A percentile compares a stretch with the other conserved stretches of the same genome.
Conservation (phyloP, 2,113 vertebrate genomes). For the Corythornis cristatus region DNA sequence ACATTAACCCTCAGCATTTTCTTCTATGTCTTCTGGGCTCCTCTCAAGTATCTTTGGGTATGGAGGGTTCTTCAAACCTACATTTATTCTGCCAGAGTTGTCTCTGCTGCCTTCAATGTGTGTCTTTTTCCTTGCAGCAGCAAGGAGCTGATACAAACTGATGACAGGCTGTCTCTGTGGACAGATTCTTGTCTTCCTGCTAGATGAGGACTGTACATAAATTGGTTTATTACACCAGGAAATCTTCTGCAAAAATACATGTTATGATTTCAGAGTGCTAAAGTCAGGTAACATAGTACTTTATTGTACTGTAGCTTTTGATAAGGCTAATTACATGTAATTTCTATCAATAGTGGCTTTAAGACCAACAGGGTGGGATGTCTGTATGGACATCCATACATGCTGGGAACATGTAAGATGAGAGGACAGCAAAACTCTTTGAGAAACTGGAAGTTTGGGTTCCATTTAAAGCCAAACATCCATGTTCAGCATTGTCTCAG, state of each 20-base stretch:
- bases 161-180: not conserved
- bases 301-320: not conserved
- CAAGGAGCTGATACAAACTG: not conserved
- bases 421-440: not conserved
- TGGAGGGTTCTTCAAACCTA: not conserved
- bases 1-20: not conserved
- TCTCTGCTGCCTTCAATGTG: not conserved
- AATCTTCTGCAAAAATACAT: not conserved
- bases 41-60: not conserved
- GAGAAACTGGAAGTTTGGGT: not conserved
- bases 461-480: not conserved
- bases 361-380: not conserved
- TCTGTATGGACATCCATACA: not conserved
- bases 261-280: not conserved
- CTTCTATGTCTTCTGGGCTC: not conserved
- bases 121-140: not conserved
- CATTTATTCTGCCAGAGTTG: not conserved
- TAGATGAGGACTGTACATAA: not conserved
- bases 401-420: not conserved
- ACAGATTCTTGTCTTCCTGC: not conserved
- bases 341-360: not conserved
- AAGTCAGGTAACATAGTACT: not conserved
- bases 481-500: not conserved
- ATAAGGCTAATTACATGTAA: not conserved
- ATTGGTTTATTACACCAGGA: not conserved